Evolutionary conservation across 2,113 vertebrate species (phyloP), one percentile per base, ranked within the genome.

Genomic region (Arvicanthis niloticus): DNA sequence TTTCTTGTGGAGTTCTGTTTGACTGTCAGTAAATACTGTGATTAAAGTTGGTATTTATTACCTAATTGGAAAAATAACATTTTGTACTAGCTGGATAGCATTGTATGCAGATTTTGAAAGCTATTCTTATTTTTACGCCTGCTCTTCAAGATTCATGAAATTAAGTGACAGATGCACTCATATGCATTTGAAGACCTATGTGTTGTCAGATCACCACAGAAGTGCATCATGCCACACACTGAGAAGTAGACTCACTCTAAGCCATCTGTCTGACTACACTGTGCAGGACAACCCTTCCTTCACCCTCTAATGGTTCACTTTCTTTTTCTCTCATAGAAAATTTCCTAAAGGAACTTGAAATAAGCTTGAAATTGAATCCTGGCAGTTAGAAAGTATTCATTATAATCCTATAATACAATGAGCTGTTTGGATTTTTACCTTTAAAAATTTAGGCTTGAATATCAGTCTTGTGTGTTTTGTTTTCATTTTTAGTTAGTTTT

Each of bases 151-250:
- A 95, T 93, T 98, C 89, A 85, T 0, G 0, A 98, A 98, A 98
- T 97, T 95, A 31, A 95, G 87, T 13, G 80, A 95, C 98, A 98
- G 97, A 98, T 98, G 98, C 98, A 97, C 98, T 97, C 53, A 96
- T 81, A 97, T 82, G 56, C 96, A 81, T 98, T 97, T 96, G 90
- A 98, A 98, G 97, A 95, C 94, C 97, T 90, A 0, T 87, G 93
- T 96, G 94, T 92, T 97, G 84, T 95, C 80, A 97, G 92, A 98
- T 94, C 0, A 67, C 95, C 97, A 62, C 88, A 98, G 96, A 98
- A 97, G 91, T 98, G 98, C 5, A 53, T 91, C 96, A 97, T 87
- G 65, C 51, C 40, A 53, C 21, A 42, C 10, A 88, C 21, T 91
- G 58, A 94, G 91, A 97, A 96, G 96, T 42, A 80, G 95, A 96